Conservation (phyloP, 1,140 invertebrate genomes). For the Drosophila sp. region DNA sequence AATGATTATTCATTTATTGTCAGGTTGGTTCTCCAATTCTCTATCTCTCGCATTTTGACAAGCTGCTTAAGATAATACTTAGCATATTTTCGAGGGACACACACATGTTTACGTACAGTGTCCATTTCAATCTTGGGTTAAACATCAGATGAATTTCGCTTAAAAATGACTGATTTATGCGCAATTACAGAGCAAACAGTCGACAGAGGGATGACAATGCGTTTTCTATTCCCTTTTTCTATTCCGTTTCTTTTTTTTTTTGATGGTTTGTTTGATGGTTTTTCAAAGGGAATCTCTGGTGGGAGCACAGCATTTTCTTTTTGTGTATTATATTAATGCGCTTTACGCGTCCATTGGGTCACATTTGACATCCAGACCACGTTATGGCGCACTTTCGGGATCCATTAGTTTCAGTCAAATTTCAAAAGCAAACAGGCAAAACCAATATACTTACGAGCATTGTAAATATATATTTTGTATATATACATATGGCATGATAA, state of each 20-base stretch:
- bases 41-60: not conserved
- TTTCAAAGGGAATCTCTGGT: not conserved
- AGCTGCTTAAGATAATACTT: not conserved
- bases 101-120: too few species aligned
- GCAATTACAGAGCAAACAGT: constrained; percentile 2
- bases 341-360: constrained; percentile 57
- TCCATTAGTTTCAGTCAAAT: constrained; percentile 80
- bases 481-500: constrained; percentile 56
- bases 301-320: not conserved
- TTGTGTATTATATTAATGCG: constrained; percentile 50
- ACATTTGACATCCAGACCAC: constrained; percentile 47
- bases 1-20: constrained; percentile 37
- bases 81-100: not conserved
- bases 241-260: constrained; percentile 17
- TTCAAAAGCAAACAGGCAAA: constrained; percentile 70
- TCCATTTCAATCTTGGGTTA: not conserved
- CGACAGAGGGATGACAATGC: constrained; percentile 18
- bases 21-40: not conserved
- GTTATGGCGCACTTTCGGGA: constrained; percentile 28
- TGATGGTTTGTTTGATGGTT: constrained; percentile 3
- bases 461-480: constrained; percentile 15
- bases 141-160: not conserved
- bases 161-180: constrained; percentile 14
- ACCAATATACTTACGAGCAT: constrained; percentile 59
- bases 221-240: constrained; percentile 29